These are phyloP conservation scores for Hybos culiciformis DNA, from an alignment of 2,888 invertebrate species.

Conservation along the genomic window DNA sequence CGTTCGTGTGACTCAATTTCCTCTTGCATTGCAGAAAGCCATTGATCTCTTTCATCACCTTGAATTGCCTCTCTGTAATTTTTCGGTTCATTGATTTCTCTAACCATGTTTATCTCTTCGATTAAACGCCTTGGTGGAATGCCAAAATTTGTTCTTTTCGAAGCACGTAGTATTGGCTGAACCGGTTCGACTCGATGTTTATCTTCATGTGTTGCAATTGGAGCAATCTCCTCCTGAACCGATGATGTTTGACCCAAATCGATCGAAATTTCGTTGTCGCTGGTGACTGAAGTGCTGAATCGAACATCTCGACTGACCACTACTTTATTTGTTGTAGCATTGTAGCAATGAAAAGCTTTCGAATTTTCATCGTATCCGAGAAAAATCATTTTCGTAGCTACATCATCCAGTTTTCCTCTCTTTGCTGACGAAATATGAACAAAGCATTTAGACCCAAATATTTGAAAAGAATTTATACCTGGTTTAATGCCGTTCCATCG, in stretches of 20 bases:
- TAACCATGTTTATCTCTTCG: background rate
- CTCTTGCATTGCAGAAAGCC: background rate
- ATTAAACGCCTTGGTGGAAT: background rate
- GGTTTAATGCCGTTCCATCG: too few relatives aligned
- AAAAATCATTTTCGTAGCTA: too few relatives aligned
- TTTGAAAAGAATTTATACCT: too few relatives aligned
- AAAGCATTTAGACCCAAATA: too few relatives aligned
- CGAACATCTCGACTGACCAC: constrained; percentile 1
- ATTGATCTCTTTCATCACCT: constrained; percentile 2
- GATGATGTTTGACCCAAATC: too few relatives aligned
- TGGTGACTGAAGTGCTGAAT: background rate
- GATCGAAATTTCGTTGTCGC: too few relatives aligned
- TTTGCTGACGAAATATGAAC: too few relatives aligned
- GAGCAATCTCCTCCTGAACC: too few relatives aligned
- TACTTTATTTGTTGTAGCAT: background rate
- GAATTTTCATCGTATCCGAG: too few relatives aligned
- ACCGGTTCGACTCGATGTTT: background rate
- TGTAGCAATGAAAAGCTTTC: too few relatives aligned
- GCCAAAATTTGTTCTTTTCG: background rate
- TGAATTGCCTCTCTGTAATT: constrained; percentile 1
- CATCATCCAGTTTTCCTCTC: too few relatives aligned
- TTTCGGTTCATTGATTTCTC: constrained; percentile 7
- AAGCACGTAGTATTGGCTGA: background rate
- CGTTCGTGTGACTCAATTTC: too few relatives aligned
- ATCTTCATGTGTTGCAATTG: background rate